Evolutionary conservation across 2,797 vertebrate species (phyloP).

Genomic region (Bradypus variegatus): DNA sequence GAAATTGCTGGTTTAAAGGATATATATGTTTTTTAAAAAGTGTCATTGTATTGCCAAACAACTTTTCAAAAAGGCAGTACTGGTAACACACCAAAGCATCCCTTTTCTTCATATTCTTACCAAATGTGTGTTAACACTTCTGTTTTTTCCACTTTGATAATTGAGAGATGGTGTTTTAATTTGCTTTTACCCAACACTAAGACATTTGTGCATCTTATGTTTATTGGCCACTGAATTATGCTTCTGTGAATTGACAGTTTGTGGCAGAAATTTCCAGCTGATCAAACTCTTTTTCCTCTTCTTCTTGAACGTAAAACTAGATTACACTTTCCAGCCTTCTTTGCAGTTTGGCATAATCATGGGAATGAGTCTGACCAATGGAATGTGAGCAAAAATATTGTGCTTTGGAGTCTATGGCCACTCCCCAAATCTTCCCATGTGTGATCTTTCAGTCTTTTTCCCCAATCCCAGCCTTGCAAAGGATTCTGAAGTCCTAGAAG

Average conservation of each 20-base stretch:
- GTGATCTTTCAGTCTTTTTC: background rate
- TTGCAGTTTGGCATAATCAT: background rate
- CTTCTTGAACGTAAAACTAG: background rate
- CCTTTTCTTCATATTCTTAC: background rate
- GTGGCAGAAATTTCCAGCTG: background rate
- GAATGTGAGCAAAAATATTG: background rate
- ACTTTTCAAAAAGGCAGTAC: background rate
- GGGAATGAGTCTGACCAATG: background rate
- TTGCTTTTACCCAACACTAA: background rate
- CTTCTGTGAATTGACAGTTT: background rate
- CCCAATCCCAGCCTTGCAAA: background rate
- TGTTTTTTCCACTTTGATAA: background rate
- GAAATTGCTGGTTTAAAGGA: background rate
- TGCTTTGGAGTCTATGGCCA: background rate
- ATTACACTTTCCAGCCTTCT: background rate
- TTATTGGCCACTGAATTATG: background rate
- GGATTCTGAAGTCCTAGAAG: background rate
- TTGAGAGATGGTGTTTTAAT: background rate
- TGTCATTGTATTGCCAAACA: background rate
- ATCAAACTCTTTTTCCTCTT: background rate
- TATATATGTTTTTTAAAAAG: background rate
- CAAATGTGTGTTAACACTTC: background rate
- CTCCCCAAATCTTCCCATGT: too few species aligned
- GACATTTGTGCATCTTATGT: background rate
- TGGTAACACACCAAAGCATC: background rate